Evolutionary conservation across 1,140 invertebrate genomes (phyloP).

Genomic region (Pogonognathellus flavescens): DNA sequence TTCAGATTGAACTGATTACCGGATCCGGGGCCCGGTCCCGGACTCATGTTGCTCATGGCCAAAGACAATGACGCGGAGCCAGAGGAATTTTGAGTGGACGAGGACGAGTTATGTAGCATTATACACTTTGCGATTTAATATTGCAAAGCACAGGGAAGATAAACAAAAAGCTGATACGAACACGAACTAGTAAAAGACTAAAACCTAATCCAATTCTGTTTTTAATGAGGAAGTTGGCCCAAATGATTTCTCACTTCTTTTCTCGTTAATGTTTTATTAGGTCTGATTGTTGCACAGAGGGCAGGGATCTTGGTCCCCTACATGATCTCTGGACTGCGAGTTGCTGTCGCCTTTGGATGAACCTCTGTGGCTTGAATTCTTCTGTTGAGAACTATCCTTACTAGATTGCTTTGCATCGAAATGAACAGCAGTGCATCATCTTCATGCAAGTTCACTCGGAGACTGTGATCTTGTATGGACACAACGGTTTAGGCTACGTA

Average conservation of each 20-base stretch:
- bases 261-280: slow-evolving; percentile 13
- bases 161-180: neutral
- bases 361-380: too few species aligned
- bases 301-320: too few species aligned
- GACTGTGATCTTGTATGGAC: too few species aligned
- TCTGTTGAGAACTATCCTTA: too few species aligned
- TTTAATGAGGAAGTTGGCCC: slow-evolving; percentile 13
- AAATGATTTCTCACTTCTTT: slow-evolving; percentile 28
- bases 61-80: slow-evolving; percentile 20
- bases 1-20: neutral
- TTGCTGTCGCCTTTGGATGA: too few species aligned
- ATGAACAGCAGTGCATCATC: too few species aligned
- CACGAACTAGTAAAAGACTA: neutral
- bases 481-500: too few species aligned
- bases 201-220: neutral
- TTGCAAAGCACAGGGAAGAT: neutral
- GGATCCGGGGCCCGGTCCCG: neutral
- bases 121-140: too few species aligned
- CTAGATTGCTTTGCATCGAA: too few species aligned
- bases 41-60: slow-evolving; percentile 38
- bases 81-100: slow-evolving; percentile 41
- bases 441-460: too few species aligned
- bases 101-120: too few species aligned
- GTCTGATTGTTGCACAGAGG: neutral
- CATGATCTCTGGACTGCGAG: too few species aligned